Evolutionary conservation across 2,113 vertebrate species (phyloP).

Genomic region (Columba livia): DNA sequence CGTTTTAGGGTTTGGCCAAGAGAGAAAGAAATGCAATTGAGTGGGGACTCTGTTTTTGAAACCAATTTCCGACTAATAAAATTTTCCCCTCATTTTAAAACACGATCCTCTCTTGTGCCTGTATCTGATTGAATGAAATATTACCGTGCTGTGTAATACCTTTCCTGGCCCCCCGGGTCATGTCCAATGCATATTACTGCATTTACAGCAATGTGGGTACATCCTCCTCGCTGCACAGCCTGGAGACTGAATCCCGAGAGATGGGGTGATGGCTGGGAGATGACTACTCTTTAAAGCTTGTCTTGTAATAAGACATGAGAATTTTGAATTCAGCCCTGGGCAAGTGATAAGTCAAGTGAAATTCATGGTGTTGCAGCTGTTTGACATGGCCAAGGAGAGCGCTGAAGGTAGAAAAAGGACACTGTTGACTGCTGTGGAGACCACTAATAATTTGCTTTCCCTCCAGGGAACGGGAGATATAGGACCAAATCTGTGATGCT

Average conservation of each 20-base stretch:
- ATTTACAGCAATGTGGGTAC: not conserved
- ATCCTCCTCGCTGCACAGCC: not conserved
- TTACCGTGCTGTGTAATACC: not conserved
- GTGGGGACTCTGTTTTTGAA: not conserved
- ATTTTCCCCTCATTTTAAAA: not conserved
- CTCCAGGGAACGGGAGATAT: not conserved
- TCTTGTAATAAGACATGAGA: not conserved
- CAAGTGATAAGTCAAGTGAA: not conserved
- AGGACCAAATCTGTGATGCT: not conserved
- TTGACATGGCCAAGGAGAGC: not conserved
- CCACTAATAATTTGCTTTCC: not conserved
- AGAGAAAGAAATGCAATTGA: not conserved
- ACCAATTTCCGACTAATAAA: constrained; percentile 1
- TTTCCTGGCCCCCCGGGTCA: not conserved
- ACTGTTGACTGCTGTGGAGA: no score
- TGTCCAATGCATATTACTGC: not conserved
- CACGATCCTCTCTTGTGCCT: not conserved
- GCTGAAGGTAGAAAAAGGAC: no score
- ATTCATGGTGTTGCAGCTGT: not conserved
- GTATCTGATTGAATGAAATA: not conserved
- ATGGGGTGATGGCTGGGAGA: not conserved
- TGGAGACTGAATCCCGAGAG: not conserved
- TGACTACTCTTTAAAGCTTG: not conserved
- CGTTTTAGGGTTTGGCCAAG: not conserved
- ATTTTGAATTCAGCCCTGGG: not conserved